Evolutionary conservation across 1,140 invertebrate genomes (phyloP), one percentile per base, ranked within the genome.

Genomic region (Trichogramma pretiosum): DNA sequence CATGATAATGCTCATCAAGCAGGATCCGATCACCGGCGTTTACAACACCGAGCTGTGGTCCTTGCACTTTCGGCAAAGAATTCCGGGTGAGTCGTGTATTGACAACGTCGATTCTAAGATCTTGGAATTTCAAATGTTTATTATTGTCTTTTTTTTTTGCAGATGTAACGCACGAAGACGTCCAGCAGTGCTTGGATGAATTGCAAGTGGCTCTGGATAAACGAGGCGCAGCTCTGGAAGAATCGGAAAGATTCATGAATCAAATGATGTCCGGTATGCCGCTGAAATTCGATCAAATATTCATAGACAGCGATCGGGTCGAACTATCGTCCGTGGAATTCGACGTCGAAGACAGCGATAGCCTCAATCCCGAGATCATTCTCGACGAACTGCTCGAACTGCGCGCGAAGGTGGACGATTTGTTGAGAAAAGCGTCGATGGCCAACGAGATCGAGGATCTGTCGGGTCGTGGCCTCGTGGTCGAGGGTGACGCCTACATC

Each of bases 21-120:
- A 28, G 8, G 14, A 40, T 34, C 2, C 10, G 16, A 11, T 24
- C 16, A n/a, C 33, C 16, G 30, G 22, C 30, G 40, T 37, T 14
- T 40, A 23, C 38, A 9, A 16, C 3, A 21, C 30, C 1, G 46
- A 47, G 18, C 37, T 40, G 8, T 47, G 46, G 46, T 28, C 39
- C 13, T 16, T 37, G 19, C 3, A 36, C 28, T 34, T 40, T 11
- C 11, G 24, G n/a, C 7, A 22, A 4, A n/a, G 37, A 18, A 3
- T 18, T 8, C 4, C 33, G 9, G 23, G 33, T 46, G 10, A 46
- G 8, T 13, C 5, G 24, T 7, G 24, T 28, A 5, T 11, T 11
- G 24, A n/a, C n/a, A n/a, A n/a, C n/a, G n/a, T n/a, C n/a, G 5
- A 28, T 5, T 11, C 24, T 7, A 28, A 7, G 5, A 11, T 5